A percentile compares a stretch with the other conserved stretches of the same genome.
These are phyloP conservation scores for Enteromius trimaculatus DNA, from an alignment of 2,797 vertebrate species.

Conservation along the genomic window DNA sequence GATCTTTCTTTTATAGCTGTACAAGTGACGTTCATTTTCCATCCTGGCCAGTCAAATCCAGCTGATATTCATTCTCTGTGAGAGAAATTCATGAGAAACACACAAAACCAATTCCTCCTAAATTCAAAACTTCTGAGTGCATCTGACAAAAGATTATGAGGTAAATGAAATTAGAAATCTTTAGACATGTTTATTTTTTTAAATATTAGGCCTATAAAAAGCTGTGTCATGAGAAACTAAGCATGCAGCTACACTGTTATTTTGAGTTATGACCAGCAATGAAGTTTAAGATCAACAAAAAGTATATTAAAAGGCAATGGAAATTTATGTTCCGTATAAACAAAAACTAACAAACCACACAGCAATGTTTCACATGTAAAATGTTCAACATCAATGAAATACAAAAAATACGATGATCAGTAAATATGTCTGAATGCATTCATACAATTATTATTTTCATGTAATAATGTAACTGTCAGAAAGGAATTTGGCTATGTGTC, in stretches of 20 bases:
- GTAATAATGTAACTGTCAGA: constrained; percentile 25
- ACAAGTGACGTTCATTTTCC: constrained; percentile 66
- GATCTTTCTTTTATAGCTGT: constrained; percentile 65
- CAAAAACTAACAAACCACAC: constrained; percentile 3
- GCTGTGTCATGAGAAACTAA: neutral
- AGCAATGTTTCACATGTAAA: neutral
- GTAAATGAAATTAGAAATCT: neutral
- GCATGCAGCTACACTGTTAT: constrained; percentile 20
- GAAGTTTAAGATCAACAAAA: neutral
- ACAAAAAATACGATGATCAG: neutral
- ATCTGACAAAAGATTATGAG: neutral
- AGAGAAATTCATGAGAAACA: constrained; percentile 63
- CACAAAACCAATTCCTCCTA: constrained; percentile 47
- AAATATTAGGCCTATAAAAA: neutral
- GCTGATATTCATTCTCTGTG: constrained; percentile 39
- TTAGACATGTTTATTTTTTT: neutral
- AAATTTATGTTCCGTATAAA: constrained; percentile 5
- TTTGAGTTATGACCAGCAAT: neutral
- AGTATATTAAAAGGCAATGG: neutral
- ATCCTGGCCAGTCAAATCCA: constrained; percentile 43
- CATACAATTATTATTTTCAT: neutral
- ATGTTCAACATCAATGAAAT: neutral
- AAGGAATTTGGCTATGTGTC: constrained; percentile 29
- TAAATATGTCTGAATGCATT: neutral
- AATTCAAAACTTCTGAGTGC: neutral